Conservation (phyloP, 2,113 vertebrate genomes). For the Capreolus pygargus region DNA sequence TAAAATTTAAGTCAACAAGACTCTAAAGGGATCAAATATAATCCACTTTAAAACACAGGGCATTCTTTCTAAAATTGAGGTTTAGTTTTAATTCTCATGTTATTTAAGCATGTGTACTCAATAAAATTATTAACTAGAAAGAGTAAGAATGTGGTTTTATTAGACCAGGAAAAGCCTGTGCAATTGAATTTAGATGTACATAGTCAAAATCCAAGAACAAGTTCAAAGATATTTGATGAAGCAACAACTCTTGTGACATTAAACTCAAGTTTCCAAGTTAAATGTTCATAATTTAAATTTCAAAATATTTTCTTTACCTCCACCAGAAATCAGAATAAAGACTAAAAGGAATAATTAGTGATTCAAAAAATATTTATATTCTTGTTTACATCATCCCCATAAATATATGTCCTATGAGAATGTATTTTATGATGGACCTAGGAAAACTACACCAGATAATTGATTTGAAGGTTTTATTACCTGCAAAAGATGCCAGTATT, state of each 20-base stretch:
- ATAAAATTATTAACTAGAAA: constrained; percentile 46
- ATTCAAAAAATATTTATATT: not conserved
- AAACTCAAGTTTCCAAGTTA: not conserved
- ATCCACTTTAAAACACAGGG: constrained; percentile 44
- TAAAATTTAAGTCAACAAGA: constrained; percentile 35
- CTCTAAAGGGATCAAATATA: constrained; percentile 5
- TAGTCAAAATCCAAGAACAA: not conserved
- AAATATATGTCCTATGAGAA: not conserved
- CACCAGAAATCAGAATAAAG: not conserved
- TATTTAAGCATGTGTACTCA: constrained; percentile 59
- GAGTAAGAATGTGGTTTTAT: not conserved
- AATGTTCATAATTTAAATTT: not conserved
- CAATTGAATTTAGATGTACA: not conserved
- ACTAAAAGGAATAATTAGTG: not conserved
- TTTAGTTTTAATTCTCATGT: constrained; percentile 52
- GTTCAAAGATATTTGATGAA: not conserved
- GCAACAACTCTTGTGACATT: not conserved
- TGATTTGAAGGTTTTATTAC: not conserved
- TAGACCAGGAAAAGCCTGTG: not conserved
- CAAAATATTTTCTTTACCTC: not conserved
- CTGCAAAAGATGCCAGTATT: rapidly evolving
- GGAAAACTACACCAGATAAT: not conserved
- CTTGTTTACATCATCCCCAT: not conserved
- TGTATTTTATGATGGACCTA: not conserved
- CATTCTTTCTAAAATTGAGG: constrained; percentile 45